Conservation (phyloP, 2,797 vertebrate genomes). For the Brachyrhaphis roseni region DNA sequence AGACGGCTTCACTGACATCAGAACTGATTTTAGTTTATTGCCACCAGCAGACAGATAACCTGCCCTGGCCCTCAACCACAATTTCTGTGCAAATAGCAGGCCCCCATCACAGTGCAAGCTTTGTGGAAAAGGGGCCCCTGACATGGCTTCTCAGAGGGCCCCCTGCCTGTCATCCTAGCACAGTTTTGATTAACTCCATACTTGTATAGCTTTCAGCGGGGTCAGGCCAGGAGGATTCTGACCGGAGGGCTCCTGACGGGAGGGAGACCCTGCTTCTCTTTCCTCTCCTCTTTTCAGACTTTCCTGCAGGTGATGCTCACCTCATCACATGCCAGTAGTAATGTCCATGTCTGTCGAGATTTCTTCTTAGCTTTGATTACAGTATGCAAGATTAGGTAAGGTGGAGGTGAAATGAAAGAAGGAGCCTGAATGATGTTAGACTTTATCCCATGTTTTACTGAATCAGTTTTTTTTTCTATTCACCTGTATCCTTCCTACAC, state of each 20-base stretch:
- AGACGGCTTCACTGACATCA: slow-evolving; percentile 36
- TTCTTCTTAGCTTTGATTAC: slow-evolving; percentile 7
- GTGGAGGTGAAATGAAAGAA: slow-evolving; percentile 40
- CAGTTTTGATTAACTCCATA: slow-evolving; percentile 79
- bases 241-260: slow-evolving; percentile 6
- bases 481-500: slow-evolving; percentile 28
- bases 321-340: slow-evolving; percentile 4
- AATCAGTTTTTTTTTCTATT: slow-evolving; percentile 5
- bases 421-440: slow-evolving; percentile 46
- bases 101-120: slow-evolving; percentile 52
- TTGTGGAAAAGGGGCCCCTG: slow-evolving; percentile 64
- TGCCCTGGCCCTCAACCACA: slow-evolving; percentile 13
- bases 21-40: slow-evolving; percentile 59
- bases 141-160: slow-evolving; percentile 52
- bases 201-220: slow-evolving; percentile 61
- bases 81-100: slow-evolving; percentile 22
- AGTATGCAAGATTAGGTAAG: slow-evolving; percentile 20
- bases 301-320: slow-evolving; percentile 10
- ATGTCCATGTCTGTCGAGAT: slow-evolving; percentile 12
- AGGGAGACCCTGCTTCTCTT: slow-evolving; percentile 37
- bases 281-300: slow-evolving; percentile 13
- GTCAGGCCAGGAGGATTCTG: slow-evolving; percentile 54
- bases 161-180: slow-evolving; percentile 69
- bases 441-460: slow-evolving; percentile 25
- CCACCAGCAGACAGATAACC: slow-evolving; percentile 56